These are phyloP conservation scores for Nowickia ferox DNA, from an alignment of 2,888 invertebrate species.

Conservation along the genomic window DNA sequence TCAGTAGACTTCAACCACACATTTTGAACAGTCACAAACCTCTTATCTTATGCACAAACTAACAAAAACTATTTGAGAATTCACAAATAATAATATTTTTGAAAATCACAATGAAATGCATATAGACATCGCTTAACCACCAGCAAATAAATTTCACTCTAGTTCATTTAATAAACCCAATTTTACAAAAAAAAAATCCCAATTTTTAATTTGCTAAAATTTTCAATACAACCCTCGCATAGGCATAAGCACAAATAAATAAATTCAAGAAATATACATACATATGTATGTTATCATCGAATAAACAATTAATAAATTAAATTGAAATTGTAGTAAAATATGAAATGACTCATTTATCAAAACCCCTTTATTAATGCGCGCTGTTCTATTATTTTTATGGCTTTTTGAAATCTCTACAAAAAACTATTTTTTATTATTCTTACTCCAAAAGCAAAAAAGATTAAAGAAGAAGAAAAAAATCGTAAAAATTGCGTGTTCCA, in stretches of 20 bases:
- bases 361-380: constrained; percentile 19
- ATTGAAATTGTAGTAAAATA: constrained; percentile 26
- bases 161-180: too few species aligned
- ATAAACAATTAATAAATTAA: constrained; percentile 45
- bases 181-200: too few species aligned
- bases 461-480: neutral
- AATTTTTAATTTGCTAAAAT: too few species aligned
- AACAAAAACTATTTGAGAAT: too few species aligned
- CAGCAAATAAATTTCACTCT: too few species aligned
- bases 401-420: constrained; percentile 14
- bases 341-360: constrained; percentile 47
- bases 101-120: too few species aligned
- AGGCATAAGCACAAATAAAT: neutral
- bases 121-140: too few species aligned
- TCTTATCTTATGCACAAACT: too few species aligned
- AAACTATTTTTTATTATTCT: neutral
- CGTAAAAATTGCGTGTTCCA: constrained; percentile 45
- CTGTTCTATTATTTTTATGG: constrained; percentile 32
- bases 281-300: constrained; percentile 6
- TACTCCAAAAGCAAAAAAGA: neutral
- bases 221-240: neutral
- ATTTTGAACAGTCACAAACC: too few species aligned
- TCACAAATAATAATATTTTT: too few species aligned
- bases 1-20: too few species aligned
- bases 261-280: neutral